A percentile compares a stretch with the other conserved stretches of the same genome.
Evolutionary conservation across 2,888 invertebrate genomes (phyloP).

Genomic region (Encarsia formosa): DNA sequence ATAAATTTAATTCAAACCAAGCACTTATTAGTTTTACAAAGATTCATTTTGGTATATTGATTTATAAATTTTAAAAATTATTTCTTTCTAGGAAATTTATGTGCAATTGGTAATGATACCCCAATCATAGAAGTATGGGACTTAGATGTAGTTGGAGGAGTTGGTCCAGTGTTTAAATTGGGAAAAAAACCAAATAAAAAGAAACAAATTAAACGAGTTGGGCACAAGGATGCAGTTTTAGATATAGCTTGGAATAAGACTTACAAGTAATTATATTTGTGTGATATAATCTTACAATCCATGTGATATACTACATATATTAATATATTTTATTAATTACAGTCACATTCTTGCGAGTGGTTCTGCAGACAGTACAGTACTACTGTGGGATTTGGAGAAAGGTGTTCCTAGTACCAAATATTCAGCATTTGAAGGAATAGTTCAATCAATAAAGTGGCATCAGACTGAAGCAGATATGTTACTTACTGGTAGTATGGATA

Average conservation of each 20-base stretch:
- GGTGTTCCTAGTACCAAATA: slow-evolving; percentile 73
- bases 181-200: slow-evolving; percentile 71
- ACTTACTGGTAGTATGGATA: slow-evolving; percentile 79
- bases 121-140: slow-evolving; percentile 96
- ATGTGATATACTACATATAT: not conserved
- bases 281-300: not conserved
- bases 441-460: slow-evolving; percentile 82
- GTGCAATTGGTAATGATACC: slow-evolving; percentile 90
- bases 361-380: slow-evolving; percentile 82
- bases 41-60: no score
- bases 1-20: no score
- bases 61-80: slow-evolving; percentile 1
- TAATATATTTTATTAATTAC: slow-evolving; percentile 31
- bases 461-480: slow-evolving; percentile 77
- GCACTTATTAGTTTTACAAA: no score
- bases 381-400: slow-evolving; percentile 89
- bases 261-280: slow-evolving; percentile 54
- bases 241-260: slow-evolving; percentile 87
- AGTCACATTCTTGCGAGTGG: slow-evolving; percentile 89
- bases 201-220: slow-evolving; percentile 64
- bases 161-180: slow-evolving; percentile 83
- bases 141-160: slow-evolving; percentile 84
- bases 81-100: slow-evolving; percentile 66
- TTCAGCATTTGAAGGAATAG: slow-evolving; percentile 73
- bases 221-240: slow-evolving; percentile 88